Conservation (phyloP, 2,888 invertebrate species). For the Margaritifera margaritifera region DNA sequence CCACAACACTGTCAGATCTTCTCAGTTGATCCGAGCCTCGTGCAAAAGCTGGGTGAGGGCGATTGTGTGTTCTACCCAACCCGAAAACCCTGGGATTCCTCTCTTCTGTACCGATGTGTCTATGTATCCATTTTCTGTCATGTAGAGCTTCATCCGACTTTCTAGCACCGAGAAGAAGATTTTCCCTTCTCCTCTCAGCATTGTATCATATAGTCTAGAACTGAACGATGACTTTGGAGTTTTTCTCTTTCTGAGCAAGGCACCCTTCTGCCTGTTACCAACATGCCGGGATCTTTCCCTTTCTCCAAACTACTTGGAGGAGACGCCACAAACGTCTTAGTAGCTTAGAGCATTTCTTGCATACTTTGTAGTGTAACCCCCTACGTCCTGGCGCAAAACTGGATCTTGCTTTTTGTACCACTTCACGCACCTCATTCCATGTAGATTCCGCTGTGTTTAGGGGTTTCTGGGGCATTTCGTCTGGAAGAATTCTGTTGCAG, state of each 20-base stretch:
- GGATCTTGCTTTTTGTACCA: too few relatives aligned
- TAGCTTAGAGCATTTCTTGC: too few relatives aligned
- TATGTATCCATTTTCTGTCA: constrained; percentile 19
- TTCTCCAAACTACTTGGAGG: too few relatives aligned
- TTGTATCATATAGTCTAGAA: constrained; percentile 32
- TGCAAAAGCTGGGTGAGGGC: constrained; percentile 17
- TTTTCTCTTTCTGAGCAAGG: constrained; percentile 21
- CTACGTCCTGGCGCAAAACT: too few relatives aligned
- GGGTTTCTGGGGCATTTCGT: too few relatives aligned
- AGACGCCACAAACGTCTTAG: too few relatives aligned
- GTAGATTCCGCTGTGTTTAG: too few relatives aligned
- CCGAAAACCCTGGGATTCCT: constrained; percentile 26
- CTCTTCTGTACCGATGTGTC: constrained; percentile 25
- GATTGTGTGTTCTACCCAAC: constrained; percentile 25
- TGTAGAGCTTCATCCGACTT: too few relatives aligned
- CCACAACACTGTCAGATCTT: constrained; percentile 5
- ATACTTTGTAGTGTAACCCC: too few relatives aligned
- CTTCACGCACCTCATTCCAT: too few relatives aligned
- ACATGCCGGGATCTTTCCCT: too few relatives aligned
- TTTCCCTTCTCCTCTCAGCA: constrained; percentile 24
- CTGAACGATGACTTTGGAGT: constrained; percentile 16
- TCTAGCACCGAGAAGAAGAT: constrained; percentile 26
- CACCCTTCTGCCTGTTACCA: constrained; percentile 15
- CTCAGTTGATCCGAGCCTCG: constrained; percentile 9
- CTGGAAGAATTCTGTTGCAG: too few relatives aligned